Base-by-base conservation (phyloP, 1,140 invertebrate species). In the Adelges cooleyi region DNA sequence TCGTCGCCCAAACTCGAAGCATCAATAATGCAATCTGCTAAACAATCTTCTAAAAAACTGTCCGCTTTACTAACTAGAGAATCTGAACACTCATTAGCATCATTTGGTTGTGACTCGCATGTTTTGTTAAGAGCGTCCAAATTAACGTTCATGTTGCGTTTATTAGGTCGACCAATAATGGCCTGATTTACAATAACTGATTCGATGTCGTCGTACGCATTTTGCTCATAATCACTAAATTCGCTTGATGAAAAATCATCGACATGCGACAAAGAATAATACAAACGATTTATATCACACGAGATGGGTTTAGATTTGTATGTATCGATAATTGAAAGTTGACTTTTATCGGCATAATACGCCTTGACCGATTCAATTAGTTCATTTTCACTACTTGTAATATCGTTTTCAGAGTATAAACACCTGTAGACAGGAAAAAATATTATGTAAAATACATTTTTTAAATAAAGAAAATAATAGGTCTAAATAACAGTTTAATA, bases 251-350 rank as follows among this genome's bases (percentile, higher is more conserved):
- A 62, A 62, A 62, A 46, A 48, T 62, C 56, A 23, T 62, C 40
- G 46, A 27, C 29, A n/a, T 62, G 56, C 10, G 42, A 23, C 46
- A 62, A 29, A 20, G 56, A 62, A 62, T 62, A 62, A 48, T 62
- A 62, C 33, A 62, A 48, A 20, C 40, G 56, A 62, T 62, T 62
- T 33, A 62, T 62, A 62, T 62, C 56, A 48, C 56, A 62, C 3
- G 27, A 62, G 1, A 62, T 62, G 9, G 6, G n/a, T 46, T 62
- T 62, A 46, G 8, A 17, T 33, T 62, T 42, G 27, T 20, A 62
- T 15, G 44, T 27, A 62, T 62, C 56, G 46, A 62, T 48, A 3
- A 42, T 46, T 62, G 13, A 17, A 3, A 3, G 42, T 15, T 29
- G 42, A 1, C 33, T 62, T 46, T 22, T 62, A 8, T 29, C 46